phyloP scores from a whole-genome alignment of 1,140 invertebrate species.

The Drosophila elegans region DNA sequence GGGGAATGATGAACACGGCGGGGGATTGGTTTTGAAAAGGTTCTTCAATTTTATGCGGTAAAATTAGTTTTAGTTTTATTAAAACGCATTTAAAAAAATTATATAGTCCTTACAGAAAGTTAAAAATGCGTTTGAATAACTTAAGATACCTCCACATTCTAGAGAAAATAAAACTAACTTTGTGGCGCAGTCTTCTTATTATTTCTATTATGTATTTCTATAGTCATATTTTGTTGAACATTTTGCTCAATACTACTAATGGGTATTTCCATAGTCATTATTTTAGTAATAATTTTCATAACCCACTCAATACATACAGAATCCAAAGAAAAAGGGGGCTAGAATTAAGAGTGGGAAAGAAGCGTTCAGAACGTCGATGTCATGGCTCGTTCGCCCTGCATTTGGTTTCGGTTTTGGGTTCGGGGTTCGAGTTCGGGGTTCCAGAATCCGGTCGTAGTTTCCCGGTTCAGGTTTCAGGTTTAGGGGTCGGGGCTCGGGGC shows the following conservation, averaged over 20 bases:
- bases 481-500: slow-evolving; percentile 7
- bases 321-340: slow-evolving; percentile 8
- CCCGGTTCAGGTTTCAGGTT: slow-evolving; percentile 13
- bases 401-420: slow-evolving; percentile 34
- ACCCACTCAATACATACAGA: slow-evolving; percentile 27
- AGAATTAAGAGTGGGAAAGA: neutral
- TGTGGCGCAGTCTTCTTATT: too few relatives aligned
- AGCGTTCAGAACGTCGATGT: slow-evolving; percentile 30
- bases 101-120: too few relatives aligned
- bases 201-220: too few relatives aligned
- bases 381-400: slow-evolving; percentile 35
- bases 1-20: neutral
- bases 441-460: neutral
- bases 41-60: too few relatives aligned
- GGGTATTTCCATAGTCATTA: neutral
- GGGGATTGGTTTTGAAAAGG: neutral
- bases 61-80: too few relatives aligned
- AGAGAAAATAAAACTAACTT: too few relatives aligned
- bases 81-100: too few relatives aligned
- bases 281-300: neutral
- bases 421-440: slow-evolving; percentile 8
- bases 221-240: too few relatives aligned
- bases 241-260: neutral
- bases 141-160: too few relatives aligned
- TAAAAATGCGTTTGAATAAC: too few relatives aligned